Evolutionary conservation across 64 coral and sea anemone genomes (phyloP).

Genomic region (Catalaphyllia jardinei): DNA sequence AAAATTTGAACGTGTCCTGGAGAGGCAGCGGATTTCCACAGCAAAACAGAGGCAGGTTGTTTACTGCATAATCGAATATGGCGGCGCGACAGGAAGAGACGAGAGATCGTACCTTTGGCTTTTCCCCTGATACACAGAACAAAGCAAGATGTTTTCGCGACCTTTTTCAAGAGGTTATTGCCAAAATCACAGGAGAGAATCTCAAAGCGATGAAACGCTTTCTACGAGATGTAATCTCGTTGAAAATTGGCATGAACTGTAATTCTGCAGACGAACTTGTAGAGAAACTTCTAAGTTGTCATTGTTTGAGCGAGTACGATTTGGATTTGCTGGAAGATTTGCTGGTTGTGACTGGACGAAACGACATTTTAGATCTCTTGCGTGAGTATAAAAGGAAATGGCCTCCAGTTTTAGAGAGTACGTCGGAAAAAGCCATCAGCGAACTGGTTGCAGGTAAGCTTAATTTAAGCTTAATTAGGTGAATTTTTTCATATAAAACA

Average conservation of each 20-base stretch:
- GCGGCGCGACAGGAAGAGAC: background rate
- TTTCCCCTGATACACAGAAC: background rate
- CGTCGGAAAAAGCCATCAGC: background rate
- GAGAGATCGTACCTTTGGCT: background rate
- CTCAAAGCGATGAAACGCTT: conserved; percentile 64
- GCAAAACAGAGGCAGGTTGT: background rate
- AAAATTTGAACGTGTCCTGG: background rate
- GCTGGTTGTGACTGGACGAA: conserved; percentile 43
- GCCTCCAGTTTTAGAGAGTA: conserved; percentile 21
- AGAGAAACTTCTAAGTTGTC: conserved; percentile 1
- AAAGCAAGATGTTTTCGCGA: background rate
- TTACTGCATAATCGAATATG: conserved; percentile 10
- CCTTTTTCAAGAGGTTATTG: conserved; percentile 3
- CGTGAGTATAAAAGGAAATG: conserved; percentile 55
- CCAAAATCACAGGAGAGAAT: conserved; percentile 21
- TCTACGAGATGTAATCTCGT: conserved; percentile 58
- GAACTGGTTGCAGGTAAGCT: conserved; percentile 30
- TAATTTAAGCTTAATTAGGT: background rate
- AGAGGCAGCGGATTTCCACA: background rate
- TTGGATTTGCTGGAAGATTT: conserved; percentile 78
- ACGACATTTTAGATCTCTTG: conserved; percentile 33
- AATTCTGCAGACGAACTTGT: conserved; percentile 49
- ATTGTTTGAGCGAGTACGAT: conserved; percentile 63
- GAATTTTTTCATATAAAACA: too few relatives aligned
- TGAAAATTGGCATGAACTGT: conserved; percentile 10